phyloP scores from a whole-genome alignment of 2,113 vertebrate genomes.

The Pygoscelis antarcticus region DNA sequence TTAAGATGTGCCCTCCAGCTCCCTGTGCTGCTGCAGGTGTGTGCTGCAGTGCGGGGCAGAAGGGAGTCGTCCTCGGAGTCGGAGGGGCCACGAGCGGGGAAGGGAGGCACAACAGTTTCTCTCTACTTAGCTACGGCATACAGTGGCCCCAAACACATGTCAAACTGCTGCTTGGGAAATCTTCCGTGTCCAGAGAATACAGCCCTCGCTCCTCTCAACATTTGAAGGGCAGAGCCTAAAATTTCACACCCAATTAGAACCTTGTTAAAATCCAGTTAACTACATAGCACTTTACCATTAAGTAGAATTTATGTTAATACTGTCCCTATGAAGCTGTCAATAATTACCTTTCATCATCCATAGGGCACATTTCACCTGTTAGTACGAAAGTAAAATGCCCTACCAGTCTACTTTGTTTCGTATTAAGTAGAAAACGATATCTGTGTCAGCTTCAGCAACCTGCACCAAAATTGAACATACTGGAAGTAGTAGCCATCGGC shows the following conservation, averaged over 20 bases:
- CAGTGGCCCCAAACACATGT: fast-evolving
- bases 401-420: neutral
- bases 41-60: neutral
- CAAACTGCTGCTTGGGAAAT: neutral
- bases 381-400: neutral
- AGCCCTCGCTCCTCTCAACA: neutral
- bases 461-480: neutral
- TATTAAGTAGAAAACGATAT: neutral
- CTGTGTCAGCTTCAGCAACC: neutral
- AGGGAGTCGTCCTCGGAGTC: neutral
- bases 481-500: neutral
- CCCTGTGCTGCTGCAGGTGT: neutral
- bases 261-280: neutral
- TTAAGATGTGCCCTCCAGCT: neutral
- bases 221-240: neutral
- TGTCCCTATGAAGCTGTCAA: neutral
- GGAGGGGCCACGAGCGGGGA: fast-evolving
- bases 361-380: neutral
- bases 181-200: neutral
- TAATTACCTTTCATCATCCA: neutral
- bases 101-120: neutral
- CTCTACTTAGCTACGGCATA: neutral
- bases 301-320: conserved; percentile 1
- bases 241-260: neutral
- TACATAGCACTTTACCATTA: neutral